These are phyloP conservation scores for Emys orbicularis DNA, from an alignment of 2,797 vertebrate genomes.

Conservation along the genomic window DNA sequence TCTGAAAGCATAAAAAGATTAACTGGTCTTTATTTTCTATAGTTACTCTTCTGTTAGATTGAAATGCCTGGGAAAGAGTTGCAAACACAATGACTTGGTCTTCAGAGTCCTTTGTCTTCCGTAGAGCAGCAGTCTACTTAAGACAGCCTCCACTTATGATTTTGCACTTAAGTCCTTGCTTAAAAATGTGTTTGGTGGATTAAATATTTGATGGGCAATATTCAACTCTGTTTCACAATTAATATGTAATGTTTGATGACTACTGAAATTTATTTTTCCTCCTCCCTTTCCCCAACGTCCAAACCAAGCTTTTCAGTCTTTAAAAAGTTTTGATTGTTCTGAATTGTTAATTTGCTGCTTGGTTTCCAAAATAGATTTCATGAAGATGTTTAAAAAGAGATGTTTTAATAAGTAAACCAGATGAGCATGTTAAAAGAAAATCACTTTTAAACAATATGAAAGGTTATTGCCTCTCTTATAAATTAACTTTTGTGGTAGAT, in stretches of 20 bases:
- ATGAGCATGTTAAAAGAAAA: slow-evolving; percentile 6
- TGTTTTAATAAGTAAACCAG: slow-evolving; percentile 33
- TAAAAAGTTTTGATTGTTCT: slow-evolving; percentile 31
- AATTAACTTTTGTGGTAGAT: slow-evolving; percentile 15
- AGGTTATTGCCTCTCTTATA: slow-evolving; percentile 42
- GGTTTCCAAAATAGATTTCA: not conserved
- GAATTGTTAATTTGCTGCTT: slow-evolving; percentile 24
- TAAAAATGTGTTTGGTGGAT: slow-evolving; percentile 27
- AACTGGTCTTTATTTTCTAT: slow-evolving; percentile 31
- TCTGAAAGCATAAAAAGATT: not conserved
- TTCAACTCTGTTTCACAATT: not conserved
- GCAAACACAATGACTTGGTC: slow-evolving; percentile 18
- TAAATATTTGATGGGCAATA: slow-evolving; percentile 40
- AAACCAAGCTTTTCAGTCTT: slow-evolving; percentile 30
- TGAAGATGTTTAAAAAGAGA: not conserved
- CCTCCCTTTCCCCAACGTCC: not conserved
- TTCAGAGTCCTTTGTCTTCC: slow-evolving; percentile 16
- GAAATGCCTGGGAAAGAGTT: not conserved
- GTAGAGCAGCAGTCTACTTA: not conserved
- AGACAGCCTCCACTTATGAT: slow-evolving; percentile 14
- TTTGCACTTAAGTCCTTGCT: slow-evolving; percentile 26
- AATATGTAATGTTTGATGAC: slow-evolving; percentile 3
- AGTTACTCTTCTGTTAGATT: slow-evolving; percentile 19
- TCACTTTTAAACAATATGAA: slow-evolving; percentile 26
- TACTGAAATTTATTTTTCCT: slow-evolving; percentile 9